Base-by-base conservation (phyloP, 2,113 vertebrate species). In the Platycercus adscitus region DNA sequence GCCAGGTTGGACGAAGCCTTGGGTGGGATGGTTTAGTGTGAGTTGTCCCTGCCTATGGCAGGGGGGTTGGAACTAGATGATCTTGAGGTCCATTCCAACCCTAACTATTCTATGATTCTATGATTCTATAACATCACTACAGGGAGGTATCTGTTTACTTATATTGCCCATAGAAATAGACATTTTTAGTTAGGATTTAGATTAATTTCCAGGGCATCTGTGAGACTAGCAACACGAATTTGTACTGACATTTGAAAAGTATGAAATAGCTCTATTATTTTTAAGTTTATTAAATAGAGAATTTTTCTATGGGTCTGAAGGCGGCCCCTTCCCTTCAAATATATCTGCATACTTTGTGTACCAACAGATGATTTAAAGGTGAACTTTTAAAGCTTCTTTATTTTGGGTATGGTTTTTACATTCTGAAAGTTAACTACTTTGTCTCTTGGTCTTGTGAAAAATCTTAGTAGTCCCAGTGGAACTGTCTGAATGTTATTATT, bases 251-350 rank as follows among this genome's bases (percentile, higher is more conserved):
- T 37, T 81, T 44, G 18, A 61, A 50, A 93, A 35, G 17, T 43
- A 55, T 35, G 17, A 90, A 80, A 44, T 46, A 64, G 24, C 4
- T 13, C 1, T 16, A 7, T 55, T 89, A 41, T 49, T 87, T 87
- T 89, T 63, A 29, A 2, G 31, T 65, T 72, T 61, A 44, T 81
- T 73, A 83, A 81, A 31, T 10, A 52, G 8, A 25, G 17, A 83
- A 33, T 17, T 61, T 81, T 91, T 55, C 35, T 19, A 37, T 11
- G 13, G 17, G 39, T 1, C 3, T 86, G 35, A 65, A 69, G 15
- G 21, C 1, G 1, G 1, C 2, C 13, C 23, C 12, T 44, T 4
- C 10, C 11, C 7, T 6, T 37, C n/a, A 50, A 44, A 68, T 78
- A 65, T 9, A 16, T 5, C 10, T 79, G 16, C 7, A 20, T 52